phyloP scores from a whole-genome alignment of 2,888 invertebrate genomes.

The Ormyrus rosae region DNA sequence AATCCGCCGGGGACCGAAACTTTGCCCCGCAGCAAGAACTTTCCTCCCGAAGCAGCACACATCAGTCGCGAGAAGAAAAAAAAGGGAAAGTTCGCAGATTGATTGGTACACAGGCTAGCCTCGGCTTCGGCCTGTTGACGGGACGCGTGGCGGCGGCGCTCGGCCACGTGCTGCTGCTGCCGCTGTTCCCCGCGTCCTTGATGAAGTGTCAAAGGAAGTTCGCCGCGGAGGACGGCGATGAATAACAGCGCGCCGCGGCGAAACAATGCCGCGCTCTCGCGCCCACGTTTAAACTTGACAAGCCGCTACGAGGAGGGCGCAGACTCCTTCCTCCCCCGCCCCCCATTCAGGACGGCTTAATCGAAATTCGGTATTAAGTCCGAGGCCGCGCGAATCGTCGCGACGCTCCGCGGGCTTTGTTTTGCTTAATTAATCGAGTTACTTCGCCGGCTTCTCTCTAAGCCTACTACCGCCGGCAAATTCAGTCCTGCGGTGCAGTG shows the following conservation, averaged over 20 bases:
- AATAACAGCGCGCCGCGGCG: slow-evolving; percentile 3
- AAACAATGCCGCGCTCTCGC: slow-evolving; percentile 3
- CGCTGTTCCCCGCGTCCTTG: slow-evolving; percentile 32
- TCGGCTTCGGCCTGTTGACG: too few species aligned
- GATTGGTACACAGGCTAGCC: too few species aligned
- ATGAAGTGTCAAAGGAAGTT: slow-evolving; percentile 60
- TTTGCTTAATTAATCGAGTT: slow-evolving; percentile 17
- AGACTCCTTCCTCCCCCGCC: neutral
- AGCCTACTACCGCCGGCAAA: too few species aligned
- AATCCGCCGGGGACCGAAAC: too few species aligned
- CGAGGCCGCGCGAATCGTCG: slow-evolving; percentile 13
- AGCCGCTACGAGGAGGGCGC: slow-evolving; percentile 7
- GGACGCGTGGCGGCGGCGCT: too few species aligned
- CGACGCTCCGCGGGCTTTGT: neutral
- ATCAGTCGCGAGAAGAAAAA: slow-evolving; percentile 18
- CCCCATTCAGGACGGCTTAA: neutral
- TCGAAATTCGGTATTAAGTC: slow-evolving; percentile 20
- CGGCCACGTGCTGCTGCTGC: too few species aligned
- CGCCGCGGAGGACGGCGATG: slow-evolving; percentile 16
- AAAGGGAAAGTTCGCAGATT: too few species aligned
- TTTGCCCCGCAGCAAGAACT: too few species aligned
- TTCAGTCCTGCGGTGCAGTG: too few species aligned
- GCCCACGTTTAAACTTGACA: slow-evolving; percentile 24
- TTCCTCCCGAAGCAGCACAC: slow-evolving; percentile 14
- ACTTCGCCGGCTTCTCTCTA: too few species aligned